Percentiles rank a stretch among this genome's conserved stretches.
These are phyloP conservation scores for Tipula lateralis DNA, from an alignment of 2,888 invertebrate genomes.

Conservation along the genomic window DNA sequence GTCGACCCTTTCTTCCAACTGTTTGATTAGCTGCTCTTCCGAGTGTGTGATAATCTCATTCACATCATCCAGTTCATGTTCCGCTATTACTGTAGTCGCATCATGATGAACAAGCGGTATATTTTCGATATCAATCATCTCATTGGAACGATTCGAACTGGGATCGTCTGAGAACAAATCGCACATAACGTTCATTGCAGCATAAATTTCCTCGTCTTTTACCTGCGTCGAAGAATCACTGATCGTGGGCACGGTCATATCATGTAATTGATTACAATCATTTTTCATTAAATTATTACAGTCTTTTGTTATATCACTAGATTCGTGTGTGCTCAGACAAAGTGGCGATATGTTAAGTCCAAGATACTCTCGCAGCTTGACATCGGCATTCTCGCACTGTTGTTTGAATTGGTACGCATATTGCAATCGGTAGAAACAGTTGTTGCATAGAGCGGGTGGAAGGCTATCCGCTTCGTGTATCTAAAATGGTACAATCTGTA, in stretches of 20 bases:
- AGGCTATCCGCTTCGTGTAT: conserved; percentile 39
- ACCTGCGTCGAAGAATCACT: conserved; percentile 12
- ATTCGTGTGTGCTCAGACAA: neutral
- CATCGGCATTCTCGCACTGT: conserved; percentile 41
- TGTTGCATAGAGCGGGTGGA: conserved; percentile 41
- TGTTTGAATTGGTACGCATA: conserved; percentile 43
- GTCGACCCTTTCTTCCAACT: neutral
- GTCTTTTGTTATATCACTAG: neutral
- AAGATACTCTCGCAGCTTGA: conserved; percentile 40
- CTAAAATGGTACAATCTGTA: conserved; percentile 34
- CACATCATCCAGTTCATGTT: neutral
- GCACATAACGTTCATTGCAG: conserved; percentile 33
- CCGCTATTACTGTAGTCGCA: neutral
- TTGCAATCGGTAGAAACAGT: conserved; percentile 41
- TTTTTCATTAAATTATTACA: neutral
- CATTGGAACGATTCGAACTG: neutral
- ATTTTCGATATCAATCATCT: neutral
- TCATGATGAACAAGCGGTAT: neutral
- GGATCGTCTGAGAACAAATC: conserved; percentile 29
- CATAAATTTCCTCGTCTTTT: conserved; percentile 36
- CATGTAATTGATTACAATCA: neutral
- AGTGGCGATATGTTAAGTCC: neutral
- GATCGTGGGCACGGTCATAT: neutral
- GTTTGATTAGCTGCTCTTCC: neutral
- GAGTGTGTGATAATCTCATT: neutral